Percentiles rank a stretch among this genome's conserved stretches.
phyloP scores from a whole-genome alignment of 2,797 vertebrate species.

The Sebastes miniatus region DNA sequence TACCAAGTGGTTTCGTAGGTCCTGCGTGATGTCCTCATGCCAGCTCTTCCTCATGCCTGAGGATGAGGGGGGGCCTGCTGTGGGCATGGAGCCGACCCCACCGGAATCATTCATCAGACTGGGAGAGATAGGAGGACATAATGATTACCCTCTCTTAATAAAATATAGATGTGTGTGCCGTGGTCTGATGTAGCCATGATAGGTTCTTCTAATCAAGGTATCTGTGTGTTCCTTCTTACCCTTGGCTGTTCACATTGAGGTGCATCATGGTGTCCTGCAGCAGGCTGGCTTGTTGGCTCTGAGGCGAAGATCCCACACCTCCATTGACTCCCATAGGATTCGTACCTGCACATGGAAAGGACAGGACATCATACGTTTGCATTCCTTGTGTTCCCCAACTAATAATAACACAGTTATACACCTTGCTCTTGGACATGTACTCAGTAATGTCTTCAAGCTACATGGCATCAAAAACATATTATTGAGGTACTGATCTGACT shows the following conservation, averaged over 20 bases:
- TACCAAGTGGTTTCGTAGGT: constrained; percentile 93
- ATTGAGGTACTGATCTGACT: neutral
- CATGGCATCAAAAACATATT: neutral
- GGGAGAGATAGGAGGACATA: neutral
- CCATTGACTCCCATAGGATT: constrained; percentile 95
- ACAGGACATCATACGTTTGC: neutral
- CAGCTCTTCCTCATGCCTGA: constrained; percentile 94
- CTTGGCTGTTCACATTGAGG: constrained; percentile 91
- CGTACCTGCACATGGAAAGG: constrained; percentile 67
- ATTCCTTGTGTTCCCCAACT: neutral
- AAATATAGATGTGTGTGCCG: neutral
- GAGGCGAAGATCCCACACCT: constrained; percentile 85
- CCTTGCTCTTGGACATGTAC: neutral
- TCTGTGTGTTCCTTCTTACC: constrained; percentile 78
- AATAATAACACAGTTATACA: neutral
- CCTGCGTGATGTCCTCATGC: constrained; percentile 97
- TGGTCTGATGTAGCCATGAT: neutral
- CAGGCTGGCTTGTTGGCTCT: constrained; percentile 84
- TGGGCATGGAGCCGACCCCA: constrained; percentile 90
- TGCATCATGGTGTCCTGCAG: constrained; percentile 95
- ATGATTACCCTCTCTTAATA: neutral
- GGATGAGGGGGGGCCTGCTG: constrained; percentile 89
- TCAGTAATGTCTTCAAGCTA: neutral
- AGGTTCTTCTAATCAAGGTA: neutral
- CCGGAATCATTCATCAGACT: constrained; percentile 91